Conservation (phyloP, 2,888 invertebrate species). For the Agriotes lineatus region DNA sequence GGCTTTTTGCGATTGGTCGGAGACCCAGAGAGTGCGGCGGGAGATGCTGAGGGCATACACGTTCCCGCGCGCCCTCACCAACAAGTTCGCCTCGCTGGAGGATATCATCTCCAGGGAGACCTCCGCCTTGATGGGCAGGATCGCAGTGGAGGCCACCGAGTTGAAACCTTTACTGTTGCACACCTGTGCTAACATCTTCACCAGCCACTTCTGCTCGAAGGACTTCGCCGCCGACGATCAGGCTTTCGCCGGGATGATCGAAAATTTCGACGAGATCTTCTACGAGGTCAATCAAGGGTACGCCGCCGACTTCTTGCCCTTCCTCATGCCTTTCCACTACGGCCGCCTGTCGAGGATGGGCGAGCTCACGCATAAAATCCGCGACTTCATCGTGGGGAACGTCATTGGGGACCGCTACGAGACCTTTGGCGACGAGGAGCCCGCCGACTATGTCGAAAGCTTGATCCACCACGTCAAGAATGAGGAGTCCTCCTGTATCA, state of each 20-base stretch:
- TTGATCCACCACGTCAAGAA: constrained; percentile 69
- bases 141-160: constrained; percentile 54
- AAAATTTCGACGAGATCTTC: constrained; percentile 74
- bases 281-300: constrained; percentile 78
- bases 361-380: constrained; percentile 68
- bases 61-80: constrained; percentile 71
- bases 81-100: constrained; percentile 69
- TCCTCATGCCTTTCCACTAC: constrained; percentile 70
- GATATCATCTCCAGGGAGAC: constrained; percentile 66
- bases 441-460: constrained; percentile 72
- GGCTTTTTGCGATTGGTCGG: constrained; percentile 79
- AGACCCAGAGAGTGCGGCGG: constrained; percentile 72
- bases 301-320: constrained; percentile 75
- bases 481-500: constrained; percentile 62
- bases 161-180: constrained; percentile 68
- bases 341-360: constrained; percentile 68
- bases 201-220: constrained; percentile 72
- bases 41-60: constrained; percentile 72
- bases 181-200: constrained; percentile 73
- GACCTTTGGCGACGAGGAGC: constrained; percentile 55
- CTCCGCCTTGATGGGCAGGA: constrained; percentile 56
- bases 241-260: constrained; percentile 67
- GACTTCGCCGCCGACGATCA: constrained; percentile 65
- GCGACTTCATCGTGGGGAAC: constrained; percentile 68
- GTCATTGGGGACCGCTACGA: constrained; percentile 68